phyloP scores from a whole-genome alignment of 92 coral and sea anemone genomes.

The Palythoa heliodiscus region DNA sequence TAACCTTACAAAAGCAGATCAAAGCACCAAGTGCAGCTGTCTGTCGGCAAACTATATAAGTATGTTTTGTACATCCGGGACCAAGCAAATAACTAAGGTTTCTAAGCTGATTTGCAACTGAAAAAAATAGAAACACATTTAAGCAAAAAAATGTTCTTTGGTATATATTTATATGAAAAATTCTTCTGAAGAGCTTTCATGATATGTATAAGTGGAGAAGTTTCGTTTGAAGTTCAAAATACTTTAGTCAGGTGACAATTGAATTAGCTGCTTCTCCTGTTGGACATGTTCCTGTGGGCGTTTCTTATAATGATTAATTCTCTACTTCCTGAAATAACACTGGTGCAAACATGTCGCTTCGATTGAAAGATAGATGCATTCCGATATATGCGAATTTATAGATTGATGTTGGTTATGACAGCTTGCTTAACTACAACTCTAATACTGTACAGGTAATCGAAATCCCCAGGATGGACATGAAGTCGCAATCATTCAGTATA shows the following conservation, averaged over 20 bases:
- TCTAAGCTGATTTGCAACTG: not conserved
- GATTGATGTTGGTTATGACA: constrained; percentile 25
- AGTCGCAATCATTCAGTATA: constrained; percentile 63
- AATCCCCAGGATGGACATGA: constrained; percentile 52
- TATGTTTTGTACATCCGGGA: constrained; percentile 15
- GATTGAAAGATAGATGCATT: constrained; percentile 39
- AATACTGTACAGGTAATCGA: constrained; percentile 18
- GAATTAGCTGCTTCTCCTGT: constrained; percentile 14
- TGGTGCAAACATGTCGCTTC: constrained; percentile 40
- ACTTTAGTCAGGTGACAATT: not conserved
- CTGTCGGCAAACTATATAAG: constrained; percentile 9
- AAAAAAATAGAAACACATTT: not conserved
- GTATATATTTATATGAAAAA: not conserved
- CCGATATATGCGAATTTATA: constrained; percentile 16
- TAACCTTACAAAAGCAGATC: not conserved
- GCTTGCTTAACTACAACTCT: constrained; percentile 1
- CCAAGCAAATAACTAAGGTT: not conserved
- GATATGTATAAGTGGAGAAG: not conserved
- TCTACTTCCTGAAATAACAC: constrained; percentile 36
- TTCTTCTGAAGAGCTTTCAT: not conserved
- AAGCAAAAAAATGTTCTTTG: not conserved
- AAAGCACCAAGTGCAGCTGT: not conserved
- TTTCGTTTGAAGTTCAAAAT: not conserved
- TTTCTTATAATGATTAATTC: constrained; percentile 33
- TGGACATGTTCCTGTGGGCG: constrained; percentile 33